Conservation (phyloP, 2,797 vertebrate species). For the Thamnophis elegans region DNA sequence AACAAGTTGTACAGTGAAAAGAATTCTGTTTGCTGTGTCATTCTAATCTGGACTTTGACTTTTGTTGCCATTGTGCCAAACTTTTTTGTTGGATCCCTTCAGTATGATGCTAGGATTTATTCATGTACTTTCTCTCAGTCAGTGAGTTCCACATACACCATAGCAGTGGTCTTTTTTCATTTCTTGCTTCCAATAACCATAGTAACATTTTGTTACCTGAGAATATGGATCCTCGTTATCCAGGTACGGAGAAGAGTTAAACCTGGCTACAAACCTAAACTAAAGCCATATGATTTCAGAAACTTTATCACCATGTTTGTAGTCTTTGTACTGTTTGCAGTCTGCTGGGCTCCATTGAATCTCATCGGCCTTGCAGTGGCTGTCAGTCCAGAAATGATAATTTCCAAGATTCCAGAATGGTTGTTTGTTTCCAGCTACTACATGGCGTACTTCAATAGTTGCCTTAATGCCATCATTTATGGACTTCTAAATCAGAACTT, state of each 20-base stretch:
- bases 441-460: slow-evolving; percentile 99
- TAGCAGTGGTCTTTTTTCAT: slow-evolving; percentile 92
- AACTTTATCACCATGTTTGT: slow-evolving; percentile 98
- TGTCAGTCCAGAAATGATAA: slow-evolving; percentile 78
- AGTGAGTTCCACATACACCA: slow-evolving; percentile 86
- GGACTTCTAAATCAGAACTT: slow-evolving; percentile 97
- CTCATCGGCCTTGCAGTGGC: slow-evolving; percentile 94
- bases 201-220: slow-evolving; percentile 84
- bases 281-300: slow-evolving; percentile 89
- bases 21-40: slow-evolving; percentile 88
- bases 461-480: slow-evolving; percentile 97
- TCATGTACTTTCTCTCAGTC: slow-evolving; percentile 94
- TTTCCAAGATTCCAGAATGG: slow-evolving; percentile 91
- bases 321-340: slow-evolving; percentile 94
- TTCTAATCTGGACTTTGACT: slow-evolving; percentile 89
- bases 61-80: slow-evolving; percentile 92
- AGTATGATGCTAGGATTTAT: slow-evolving; percentile 91
- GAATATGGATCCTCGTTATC: slow-evolving; percentile 84
- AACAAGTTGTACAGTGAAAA: slow-evolving; percentile 90
- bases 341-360: slow-evolving; percentile 98
- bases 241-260: slow-evolving; percentile 86
- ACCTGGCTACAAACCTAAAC: slow-evolving; percentile 83
- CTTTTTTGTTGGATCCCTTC: slow-evolving; percentile 86
- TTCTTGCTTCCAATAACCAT: slow-evolving; percentile 81
- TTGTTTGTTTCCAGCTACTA: slow-evolving; percentile 96